Percentiles rank a stretch among this genome's conserved stretches.
Evolutionary conservation across 1,140 invertebrate species (phyloP).

Genomic region (Tribolium madens): DNA sequence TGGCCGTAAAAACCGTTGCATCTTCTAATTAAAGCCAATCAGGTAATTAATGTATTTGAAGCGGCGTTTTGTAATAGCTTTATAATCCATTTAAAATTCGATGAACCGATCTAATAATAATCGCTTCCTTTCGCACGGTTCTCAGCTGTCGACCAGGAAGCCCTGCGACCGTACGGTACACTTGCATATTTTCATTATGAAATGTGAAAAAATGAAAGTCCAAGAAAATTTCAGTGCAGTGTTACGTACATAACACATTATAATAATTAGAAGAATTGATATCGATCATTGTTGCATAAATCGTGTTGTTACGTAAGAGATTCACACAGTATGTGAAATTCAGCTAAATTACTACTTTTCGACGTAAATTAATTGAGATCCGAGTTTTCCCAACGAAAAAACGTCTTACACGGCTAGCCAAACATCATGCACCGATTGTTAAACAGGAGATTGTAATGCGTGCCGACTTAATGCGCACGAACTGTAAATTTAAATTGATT

Average conservation of each 20-base stretch:
- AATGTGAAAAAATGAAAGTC: conserved; percentile 19
- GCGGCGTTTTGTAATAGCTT: not conserved
- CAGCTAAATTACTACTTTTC: not conserved
- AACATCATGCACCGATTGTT: conserved; percentile 33
- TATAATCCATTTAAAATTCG: not conserved
- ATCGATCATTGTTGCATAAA: conserved; percentile 12
- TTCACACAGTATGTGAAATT: conserved; percentile 17
- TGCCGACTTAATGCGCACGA: conserved; percentile 5
- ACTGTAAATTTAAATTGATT: conserved; percentile 22
- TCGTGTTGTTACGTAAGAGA: not conserved
- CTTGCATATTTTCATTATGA: conserved; percentile 19
- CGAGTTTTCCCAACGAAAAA: conserved; percentile 20
- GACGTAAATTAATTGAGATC: conserved; percentile 21
- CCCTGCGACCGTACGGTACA: not conserved
- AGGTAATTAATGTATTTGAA: too few species aligned
- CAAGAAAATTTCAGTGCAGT: conserved; percentile 3
- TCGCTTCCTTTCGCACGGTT: conserved; percentile 30
- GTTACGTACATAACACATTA: not conserved
- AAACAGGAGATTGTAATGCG: conserved; percentile 18
- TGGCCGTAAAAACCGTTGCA: not conserved
- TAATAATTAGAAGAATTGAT: conserved; percentile 36
- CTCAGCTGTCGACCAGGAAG: conserved; percentile 27
- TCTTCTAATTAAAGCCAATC: not conserved
- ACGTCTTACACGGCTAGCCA: conserved; percentile 20
- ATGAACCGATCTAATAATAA: conserved; percentile 10